phyloP scores from a whole-genome alignment of 2,888 invertebrate genomes.

The Blastobasis lacticolella region DNA sequence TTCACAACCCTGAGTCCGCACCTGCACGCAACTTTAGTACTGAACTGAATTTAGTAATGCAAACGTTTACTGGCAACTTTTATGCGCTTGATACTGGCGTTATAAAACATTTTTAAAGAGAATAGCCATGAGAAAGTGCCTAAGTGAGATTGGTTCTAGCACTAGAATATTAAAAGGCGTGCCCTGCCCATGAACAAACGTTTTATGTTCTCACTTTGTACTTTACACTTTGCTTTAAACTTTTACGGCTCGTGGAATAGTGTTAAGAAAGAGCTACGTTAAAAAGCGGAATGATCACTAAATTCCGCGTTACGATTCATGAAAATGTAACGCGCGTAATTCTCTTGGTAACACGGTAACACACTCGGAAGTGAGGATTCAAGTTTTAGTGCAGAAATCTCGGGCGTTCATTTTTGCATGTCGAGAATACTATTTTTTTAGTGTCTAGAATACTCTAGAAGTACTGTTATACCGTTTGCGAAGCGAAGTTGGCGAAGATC shows the following conservation, averaged over 20 bases:
- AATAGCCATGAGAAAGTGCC: neutral
- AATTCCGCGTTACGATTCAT: too few relatives aligned
- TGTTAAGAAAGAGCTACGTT: neutral
- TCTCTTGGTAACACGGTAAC: too few relatives aligned
- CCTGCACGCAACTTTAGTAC: conserved; percentile 4
- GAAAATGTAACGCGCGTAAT: too few relatives aligned
- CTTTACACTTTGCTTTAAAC: neutral
- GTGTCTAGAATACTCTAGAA: too few relatives aligned
- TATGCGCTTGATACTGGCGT: neutral
- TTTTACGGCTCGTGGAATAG: neutral
- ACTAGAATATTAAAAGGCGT: neutral
- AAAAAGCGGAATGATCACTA: too few relatives aligned
- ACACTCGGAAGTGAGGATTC: too few relatives aligned
- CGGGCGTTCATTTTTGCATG: too few relatives aligned
- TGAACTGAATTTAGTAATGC: conserved; percentile 7
- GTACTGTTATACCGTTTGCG: too few relatives aligned
- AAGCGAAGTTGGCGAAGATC: too few relatives aligned
- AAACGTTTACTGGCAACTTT: conserved; percentile 1
- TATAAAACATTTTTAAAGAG: neutral
- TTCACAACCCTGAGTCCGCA: too few relatives aligned
- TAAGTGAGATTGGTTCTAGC: neutral
- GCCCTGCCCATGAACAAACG: neutral
- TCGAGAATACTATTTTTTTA: too few relatives aligned
- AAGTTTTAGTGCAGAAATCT: too few relatives aligned
- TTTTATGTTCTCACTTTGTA: neutral